These are phyloP conservation scores for Holothuria leucospilota DNA, from an alignment of 53 echinoderm and acorn worm genomes.

Conservation along the genomic window DNA sequence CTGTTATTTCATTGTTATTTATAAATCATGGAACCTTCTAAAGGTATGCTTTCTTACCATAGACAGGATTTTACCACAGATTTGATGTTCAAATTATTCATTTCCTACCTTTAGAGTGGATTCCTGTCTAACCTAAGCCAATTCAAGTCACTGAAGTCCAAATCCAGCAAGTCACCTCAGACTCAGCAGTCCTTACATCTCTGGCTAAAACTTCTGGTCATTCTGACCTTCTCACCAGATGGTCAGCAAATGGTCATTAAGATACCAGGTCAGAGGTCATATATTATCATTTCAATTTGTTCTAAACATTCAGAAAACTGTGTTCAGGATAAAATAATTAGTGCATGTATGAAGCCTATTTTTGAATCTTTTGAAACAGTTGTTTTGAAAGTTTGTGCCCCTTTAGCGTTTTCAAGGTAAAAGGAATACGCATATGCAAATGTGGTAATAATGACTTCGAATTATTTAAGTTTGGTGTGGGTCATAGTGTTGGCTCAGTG, in stretches of 20 bases:
- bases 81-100: background rate
- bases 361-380: too few species aligned
- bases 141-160: constrained; percentile 59
- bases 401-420: too few species aligned
- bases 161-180: constrained; percentile 59
- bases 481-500: too few species aligned
- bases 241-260: constrained; percentile 97
- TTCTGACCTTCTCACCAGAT: constrained; percentile 85
- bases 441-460: too few species aligned
- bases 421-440: too few species aligned
- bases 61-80: too few species aligned
- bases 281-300: background rate
- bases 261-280: constrained; percentile 81
- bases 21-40: too few species aligned
- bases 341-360: too few species aligned
- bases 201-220: constrained; percentile 88
- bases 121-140: constrained; percentile 81
- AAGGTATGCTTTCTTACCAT: too few species aligned
- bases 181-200: constrained; percentile 64
- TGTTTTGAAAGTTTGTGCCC: too few species aligned
- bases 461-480: too few species aligned
- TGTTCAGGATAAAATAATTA: background rate
- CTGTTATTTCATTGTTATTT: too few species aligned
- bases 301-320: background rate
- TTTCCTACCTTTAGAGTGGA: constrained; percentile 72